Evolutionary conservation across 2,888 invertebrate species (phyloP).

Genomic region (Athalia rosae): DNA sequence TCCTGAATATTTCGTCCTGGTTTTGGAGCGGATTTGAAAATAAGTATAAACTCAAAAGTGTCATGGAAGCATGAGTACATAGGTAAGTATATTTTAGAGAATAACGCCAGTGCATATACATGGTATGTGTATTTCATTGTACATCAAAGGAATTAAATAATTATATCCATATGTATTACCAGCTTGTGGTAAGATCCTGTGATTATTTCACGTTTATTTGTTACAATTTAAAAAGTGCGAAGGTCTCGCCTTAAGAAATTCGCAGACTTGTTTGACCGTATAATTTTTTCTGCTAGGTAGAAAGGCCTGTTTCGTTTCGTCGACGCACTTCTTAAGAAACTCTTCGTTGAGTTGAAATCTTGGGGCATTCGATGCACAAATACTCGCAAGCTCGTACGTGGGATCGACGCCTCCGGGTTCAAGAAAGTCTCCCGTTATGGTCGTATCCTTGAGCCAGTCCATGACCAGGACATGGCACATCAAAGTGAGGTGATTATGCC

Average conservation of each 20-base stretch:
- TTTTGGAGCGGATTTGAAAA: no score
- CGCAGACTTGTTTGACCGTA: background rate
- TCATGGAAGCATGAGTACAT: no score
- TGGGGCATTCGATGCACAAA: background rate
- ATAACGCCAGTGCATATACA: no score
- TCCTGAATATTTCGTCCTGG: no score
- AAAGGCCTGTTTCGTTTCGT: background rate
- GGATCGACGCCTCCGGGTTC: no score
- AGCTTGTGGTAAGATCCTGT: background rate
- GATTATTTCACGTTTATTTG: background rate
- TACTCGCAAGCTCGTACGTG: background rate
- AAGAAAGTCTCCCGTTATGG: background rate
- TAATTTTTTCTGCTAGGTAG: background rate
- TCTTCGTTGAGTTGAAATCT: background rate
- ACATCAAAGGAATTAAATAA: no score
- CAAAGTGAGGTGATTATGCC: slow-evolving; percentile 49
- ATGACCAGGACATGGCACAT: background rate
- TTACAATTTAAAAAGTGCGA: slow-evolving; percentile 15
- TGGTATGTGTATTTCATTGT: no score
- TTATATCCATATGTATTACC: no score
- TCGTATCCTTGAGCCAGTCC: slow-evolving; percentile 19
- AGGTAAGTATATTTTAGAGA: no score
- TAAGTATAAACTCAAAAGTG: no score
- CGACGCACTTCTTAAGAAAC: background rate
- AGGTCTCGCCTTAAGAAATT: slow-evolving; percentile 8